Evolutionary conservation across 92 coral and sea anemone species (phyloP).

Genomic region (Palythoa heliodiscus): DNA sequence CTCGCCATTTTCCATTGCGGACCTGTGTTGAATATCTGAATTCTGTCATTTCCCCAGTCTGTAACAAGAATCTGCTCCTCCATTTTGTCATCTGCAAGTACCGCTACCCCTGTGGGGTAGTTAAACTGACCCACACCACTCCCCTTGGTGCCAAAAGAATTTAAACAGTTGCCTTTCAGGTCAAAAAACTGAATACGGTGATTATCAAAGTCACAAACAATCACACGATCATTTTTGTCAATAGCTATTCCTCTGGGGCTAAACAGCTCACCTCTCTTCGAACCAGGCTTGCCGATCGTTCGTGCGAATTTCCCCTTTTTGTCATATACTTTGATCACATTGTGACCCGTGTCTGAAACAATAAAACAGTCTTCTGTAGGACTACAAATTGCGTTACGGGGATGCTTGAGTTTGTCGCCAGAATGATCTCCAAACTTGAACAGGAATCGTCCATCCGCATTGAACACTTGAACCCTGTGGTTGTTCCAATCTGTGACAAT

Average conservation of each 20-base stretch:
- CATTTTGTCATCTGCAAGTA: conserved; percentile 62
- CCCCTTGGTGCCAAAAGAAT: conserved; percentile 82
- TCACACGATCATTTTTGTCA: conserved; percentile 68
- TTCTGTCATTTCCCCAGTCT: conserved; percentile 90
- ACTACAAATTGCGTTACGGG: conserved; percentile 77
- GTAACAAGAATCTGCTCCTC: conserved; percentile 78
- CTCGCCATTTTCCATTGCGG: conserved; percentile 69
- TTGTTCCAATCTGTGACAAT: conserved; percentile 88
- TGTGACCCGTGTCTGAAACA: conserved; percentile 88
- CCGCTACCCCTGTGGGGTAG: conserved; percentile 77
- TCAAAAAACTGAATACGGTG: conserved; percentile 87
- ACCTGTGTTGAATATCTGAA: conserved; percentile 74
- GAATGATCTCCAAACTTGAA: conserved; percentile 73
- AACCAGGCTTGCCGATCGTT: conserved; percentile 81
- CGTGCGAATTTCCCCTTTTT: conserved; percentile 70
- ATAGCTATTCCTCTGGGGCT: conserved; percentile 82
- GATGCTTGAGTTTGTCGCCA: conserved; percentile 73
- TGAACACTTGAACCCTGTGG: conserved; percentile 82
- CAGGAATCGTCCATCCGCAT: conserved; percentile 68
- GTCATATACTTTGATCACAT: conserved; percentile 79
- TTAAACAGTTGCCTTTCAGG: conserved; percentile 68
- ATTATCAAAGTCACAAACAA: conserved; percentile 87
- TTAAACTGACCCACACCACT: conserved; percentile 75
- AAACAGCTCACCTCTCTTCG: conserved; percentile 75
- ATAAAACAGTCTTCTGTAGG: conserved; percentile 63